Base-by-base conservation (phyloP, 2,888 invertebrate species). In the Tipula lateralis region DNA sequence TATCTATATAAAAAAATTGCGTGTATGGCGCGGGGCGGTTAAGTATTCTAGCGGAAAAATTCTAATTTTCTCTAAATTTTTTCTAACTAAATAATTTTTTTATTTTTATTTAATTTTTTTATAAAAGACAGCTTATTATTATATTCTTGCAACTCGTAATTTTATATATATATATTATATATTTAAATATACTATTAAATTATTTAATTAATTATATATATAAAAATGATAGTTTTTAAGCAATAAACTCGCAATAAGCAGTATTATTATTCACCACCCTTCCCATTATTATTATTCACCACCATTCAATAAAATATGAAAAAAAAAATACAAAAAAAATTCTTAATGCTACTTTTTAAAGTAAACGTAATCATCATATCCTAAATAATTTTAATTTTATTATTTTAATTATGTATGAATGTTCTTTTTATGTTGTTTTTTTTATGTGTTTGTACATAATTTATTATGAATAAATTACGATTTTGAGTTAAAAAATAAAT, bases 171-270 rank as follows among this genome's bases (percentile, higher is more conserved):
- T 82, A 82, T 82, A 30, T 82, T 82, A 30, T 82, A 29, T 80
- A 82, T 29, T 82, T 82, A 16, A 82, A 16, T 82, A 82, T 82
- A 16, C 7, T 29, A 82, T 30, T 30, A 30, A 30, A 82, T 30
- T 29, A 81, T 81, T 29, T 81, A 81, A 29, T n/a, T 82, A 82
- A 30, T 30, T 16, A 82, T 82, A 30, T 30, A 82, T 30, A 66
- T n/a, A 39, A 80, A 29, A 80, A 80, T 29, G 81, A 84, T 84
- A 85, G 32, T 84, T 85, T 66, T 29, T 85, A 85, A 85, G 85
- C 85, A 85, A 85, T 84, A 85, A 36, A 50, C 44, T 83, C 34
- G 84, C 85, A 85, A 84, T 83, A 84, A 84, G 85, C 84, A 84
- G 84, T 85, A 84, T 84, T 85, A 85, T 82, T 83, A 82, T 30